Evolutionary conservation across 1,140 invertebrate species (phyloP), one percentile per base, ranked within the genome.

Genomic region (Drosophila carrolli): DNA sequence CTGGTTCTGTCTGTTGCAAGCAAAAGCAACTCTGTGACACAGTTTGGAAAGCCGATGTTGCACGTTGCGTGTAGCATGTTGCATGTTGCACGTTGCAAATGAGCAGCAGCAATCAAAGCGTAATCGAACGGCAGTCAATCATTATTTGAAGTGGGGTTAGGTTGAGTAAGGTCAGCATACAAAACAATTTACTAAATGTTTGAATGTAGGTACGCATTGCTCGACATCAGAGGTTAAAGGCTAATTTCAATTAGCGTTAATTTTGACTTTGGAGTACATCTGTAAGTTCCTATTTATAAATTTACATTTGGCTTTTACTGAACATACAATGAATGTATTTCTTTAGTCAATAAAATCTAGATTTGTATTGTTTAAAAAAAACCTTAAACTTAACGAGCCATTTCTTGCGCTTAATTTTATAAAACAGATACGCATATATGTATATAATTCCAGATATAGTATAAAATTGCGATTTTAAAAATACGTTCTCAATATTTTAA

Each of bases 1-100:
- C 72, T 81, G 72, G 78, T 81, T 81, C 50, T 66, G 37, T 65
- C 60, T 67, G 51, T 61, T 73, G 46, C 32, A 51, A 62, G 60
- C 65, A 67, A 67, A 43, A 43, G 38, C 65, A 50, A 68, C 47
- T 68, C 61, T 68, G 32, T 53, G 65, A 68, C 65, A 68, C 65
- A 68, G 65, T 68, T 68, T 67, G 61, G 55, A 43, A 68, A 44
- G 47, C 50, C 32, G 65, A 44, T 51, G 60, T 54, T 44, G 29
- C 60, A 47, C 14, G 60, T 59, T 6, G 60, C 60, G 38, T 16
- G 55, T 63, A 37, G 55, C 61, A 11, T 16, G 54, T 57, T 16
- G 55, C 48, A 66, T 65, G 65, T 57, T 16, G 55, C 37, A 51
- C 51, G 65, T 43, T 65, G 46, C 29, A 13, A 11, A 14, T 40